Base-by-base conservation (phyloP, 2,113 vertebrate genomes). In the Paradisaea rubra region DNA sequence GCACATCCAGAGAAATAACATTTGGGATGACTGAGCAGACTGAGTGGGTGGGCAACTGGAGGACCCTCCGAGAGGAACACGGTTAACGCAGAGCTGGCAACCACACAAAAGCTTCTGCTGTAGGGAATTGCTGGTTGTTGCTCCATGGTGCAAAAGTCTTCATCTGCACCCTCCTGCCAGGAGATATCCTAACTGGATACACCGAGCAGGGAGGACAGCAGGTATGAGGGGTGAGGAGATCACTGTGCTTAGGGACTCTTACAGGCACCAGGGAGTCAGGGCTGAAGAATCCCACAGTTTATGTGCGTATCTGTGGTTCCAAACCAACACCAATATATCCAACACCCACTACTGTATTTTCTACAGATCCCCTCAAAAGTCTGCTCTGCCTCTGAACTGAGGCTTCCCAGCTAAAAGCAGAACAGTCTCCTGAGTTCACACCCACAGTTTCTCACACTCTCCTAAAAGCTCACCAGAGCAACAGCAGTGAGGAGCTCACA, bases 21-120 rank as follows among this genome's bases (percentile, higher is more conserved):
- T 94, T 97, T 94, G 95, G 97, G 96, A 98, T 96, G 96, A 97
- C 97, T 97, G 96, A 97, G 97, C 84, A 95, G 61, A 95, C 97
- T 70, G 95, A 96, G 96, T 98, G 98, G 97, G 97, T 97, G 97
- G 97, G 97, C 97, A 97, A 91, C 70, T 66, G 81, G 73, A 94
- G 92, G 92, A 97, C 96, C 91, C 93, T 96, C 95, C 17, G 69
- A 93, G 91, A 95, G 86, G 86, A 97, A 92, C 94, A 93, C 16
- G 85, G 84, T 96, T 96, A 81, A 94, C 92, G 94, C 88, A 96
- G 94, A 81, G 86, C 71, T 91, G 94, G 86, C 79, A 97, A 91
- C 96, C 96, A 97, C 95, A 95, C 71, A 15, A 92, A 91, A 90
- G 86, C 47, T 59, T 5, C 71, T 45, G 78, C 81, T 76, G 10